Evolutionary conservation across 2,113 vertebrate genomes (phyloP).

Genomic region (Malurus cyaneus): DNA sequence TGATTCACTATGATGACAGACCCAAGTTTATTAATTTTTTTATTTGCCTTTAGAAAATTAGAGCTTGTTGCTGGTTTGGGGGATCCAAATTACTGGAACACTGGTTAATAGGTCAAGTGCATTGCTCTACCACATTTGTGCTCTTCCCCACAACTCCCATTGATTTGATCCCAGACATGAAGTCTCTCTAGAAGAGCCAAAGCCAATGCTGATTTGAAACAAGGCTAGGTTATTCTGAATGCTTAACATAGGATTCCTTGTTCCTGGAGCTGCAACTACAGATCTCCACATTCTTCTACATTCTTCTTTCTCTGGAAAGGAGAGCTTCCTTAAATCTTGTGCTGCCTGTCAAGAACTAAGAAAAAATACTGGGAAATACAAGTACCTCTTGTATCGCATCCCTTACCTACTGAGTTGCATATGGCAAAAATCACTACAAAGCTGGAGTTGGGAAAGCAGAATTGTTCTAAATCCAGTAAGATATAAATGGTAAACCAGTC

Average conservation of each 20-base stretch:
- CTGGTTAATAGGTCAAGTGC: background rate
- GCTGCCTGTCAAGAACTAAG: background rate
- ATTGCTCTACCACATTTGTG: background rate
- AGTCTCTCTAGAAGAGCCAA: background rate
- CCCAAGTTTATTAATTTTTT: background rate
- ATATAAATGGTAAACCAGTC: background rate
- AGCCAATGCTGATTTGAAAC: background rate
- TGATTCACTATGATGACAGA: background rate
- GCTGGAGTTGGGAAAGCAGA: background rate
- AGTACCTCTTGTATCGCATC: background rate
- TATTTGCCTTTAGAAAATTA: background rate
- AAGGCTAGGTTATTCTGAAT: background rate
- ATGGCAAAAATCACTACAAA: background rate
- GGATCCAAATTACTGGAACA: background rate
- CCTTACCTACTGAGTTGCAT: background rate
- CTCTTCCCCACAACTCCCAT: background rate
- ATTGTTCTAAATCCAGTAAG: background rate
- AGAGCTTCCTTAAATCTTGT: background rate
- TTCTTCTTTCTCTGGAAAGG: background rate
- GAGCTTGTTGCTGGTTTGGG: background rate
- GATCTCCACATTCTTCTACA: background rate
- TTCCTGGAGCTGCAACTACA: background rate
- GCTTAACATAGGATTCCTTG: background rate
- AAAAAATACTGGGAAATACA: background rate
- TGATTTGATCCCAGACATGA: background rate